Conservation (phyloP, 2,113 vertebrate species). For the Bubo blakistoni region DNA sequence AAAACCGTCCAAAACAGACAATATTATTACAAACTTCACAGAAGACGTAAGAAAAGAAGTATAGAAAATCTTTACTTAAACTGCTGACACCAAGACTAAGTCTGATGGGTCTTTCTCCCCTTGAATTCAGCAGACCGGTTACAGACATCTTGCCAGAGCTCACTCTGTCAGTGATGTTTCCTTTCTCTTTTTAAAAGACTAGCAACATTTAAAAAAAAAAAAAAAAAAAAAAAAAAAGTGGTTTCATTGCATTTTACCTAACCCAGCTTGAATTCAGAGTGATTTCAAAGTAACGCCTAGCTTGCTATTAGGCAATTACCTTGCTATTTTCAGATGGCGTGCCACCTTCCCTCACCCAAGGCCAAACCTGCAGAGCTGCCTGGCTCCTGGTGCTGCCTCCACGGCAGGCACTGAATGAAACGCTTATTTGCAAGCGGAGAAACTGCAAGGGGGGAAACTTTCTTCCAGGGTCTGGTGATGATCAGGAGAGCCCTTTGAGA, state of each 20-base stretch:
- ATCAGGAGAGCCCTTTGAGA: not conserved
- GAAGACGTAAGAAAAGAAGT: not conserved
- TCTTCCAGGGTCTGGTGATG: not conserved
- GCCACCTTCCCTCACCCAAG: not conserved
- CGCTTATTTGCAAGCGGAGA: not conserved
- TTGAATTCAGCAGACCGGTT: not conserved
- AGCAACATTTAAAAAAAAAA: not conserved
- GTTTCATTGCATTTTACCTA: not conserved
- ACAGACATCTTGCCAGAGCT: not conserved
- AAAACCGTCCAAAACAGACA: not conserved
- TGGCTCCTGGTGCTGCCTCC: not conserved
- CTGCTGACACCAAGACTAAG: not conserved
- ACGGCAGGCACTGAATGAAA: rapidly evolving
- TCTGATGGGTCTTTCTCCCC: not conserved
- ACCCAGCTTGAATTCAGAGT: not conserved
- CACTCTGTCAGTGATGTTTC: not conserved
- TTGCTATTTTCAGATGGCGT: rapidly evolving
- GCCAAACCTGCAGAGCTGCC: not conserved
- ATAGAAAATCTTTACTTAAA: not conserved
- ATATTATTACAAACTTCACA: not conserved
- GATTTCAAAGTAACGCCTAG: not conserved
- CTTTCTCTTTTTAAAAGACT: not conserved
- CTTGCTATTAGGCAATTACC: not conserved
- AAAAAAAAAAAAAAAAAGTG: not conserved
- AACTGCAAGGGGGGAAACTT: not conserved